These are phyloP conservation scores for Theocolax elegans DNA, from an alignment of 1,140 invertebrate genomes.

Conservation along the genomic window DNA sequence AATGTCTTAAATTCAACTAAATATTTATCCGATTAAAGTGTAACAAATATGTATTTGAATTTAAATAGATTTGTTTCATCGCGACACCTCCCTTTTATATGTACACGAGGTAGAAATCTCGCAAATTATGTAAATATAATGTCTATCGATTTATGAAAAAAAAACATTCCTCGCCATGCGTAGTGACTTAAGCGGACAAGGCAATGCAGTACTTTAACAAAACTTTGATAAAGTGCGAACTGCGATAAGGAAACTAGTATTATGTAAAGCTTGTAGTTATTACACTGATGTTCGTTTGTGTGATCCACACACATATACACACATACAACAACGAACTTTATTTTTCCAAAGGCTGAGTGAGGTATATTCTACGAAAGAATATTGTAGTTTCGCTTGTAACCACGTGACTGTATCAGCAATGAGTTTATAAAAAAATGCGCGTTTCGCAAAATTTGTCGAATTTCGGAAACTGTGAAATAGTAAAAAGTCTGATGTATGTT, in stretches of 20 bases:
- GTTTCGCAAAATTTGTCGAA: no score
- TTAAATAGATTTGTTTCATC: no score
- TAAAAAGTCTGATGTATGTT: no score
- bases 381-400: not conserved
- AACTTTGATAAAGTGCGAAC: slow-evolving; percentile 25
- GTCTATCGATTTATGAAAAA: slow-evolving; percentile 22
- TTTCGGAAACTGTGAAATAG: no score
- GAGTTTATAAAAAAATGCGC: no score
- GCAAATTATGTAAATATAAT: slow-evolving; percentile 26
- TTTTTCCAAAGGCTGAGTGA: not conserved
- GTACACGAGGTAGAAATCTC: slow-evolving; percentile 6
- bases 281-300: no score
- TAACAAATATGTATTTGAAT: not conserved
- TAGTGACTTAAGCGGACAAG: slow-evolving; percentile 52
- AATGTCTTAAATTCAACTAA: no score
- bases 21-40: no score
- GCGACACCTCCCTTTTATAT: not conserved
- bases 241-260: slow-evolving; percentile 23
- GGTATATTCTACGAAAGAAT: not conserved
- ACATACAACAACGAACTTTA: not conserved
- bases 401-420: no score
- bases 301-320: not conserved
- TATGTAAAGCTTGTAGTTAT: slow-evolving; percentile 12
- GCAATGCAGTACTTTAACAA: slow-evolving; percentile 4
- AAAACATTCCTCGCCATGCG: slow-evolving; percentile 54